Percentiles rank a stretch among this genome's conserved stretches.
Evolutionary conservation across 2,797 vertebrate species (phyloP).

Genomic region (Nasua narica): DNA sequence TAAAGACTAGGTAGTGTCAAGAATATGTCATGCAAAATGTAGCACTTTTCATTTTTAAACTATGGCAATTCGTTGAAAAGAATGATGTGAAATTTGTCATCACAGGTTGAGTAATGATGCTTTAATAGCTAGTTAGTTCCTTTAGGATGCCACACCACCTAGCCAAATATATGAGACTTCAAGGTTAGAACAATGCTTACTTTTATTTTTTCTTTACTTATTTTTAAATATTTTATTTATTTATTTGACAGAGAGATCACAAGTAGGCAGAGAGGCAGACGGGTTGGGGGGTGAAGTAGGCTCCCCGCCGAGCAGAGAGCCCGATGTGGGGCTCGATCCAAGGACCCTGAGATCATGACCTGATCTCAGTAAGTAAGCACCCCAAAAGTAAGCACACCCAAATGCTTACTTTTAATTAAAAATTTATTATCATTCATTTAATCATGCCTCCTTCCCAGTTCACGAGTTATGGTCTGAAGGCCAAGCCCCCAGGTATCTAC

Average conservation of each 20-base stretch:
- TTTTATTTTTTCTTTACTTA: too few species aligned
- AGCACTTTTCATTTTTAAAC: background rate
- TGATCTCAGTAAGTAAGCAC: too few species aligned
- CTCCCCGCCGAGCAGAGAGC: too few species aligned
- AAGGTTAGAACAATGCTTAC: background rate
- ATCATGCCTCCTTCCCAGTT: background rate
- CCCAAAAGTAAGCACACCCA: too few species aligned
- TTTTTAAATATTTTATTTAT: too few species aligned
- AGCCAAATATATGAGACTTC: background rate
- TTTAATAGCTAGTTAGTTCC: background rate
- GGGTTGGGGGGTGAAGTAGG: too few species aligned
- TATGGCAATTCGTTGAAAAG: constrained; percentile 10
- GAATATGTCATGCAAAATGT: background rate
- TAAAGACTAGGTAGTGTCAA: background rate
- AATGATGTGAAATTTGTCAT: background rate
- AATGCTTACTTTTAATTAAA: background rate
- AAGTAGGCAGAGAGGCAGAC: too few species aligned
- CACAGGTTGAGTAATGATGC: background rate
- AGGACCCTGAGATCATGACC: too few species aligned
- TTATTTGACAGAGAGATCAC: too few species aligned
- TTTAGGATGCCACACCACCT: background rate
- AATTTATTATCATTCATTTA: background rate
- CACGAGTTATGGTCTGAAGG: background rate
- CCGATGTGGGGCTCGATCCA: too few species aligned
- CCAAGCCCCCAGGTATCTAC: fast-evolving